phyloP scores from a whole-genome alignment of 1,140 invertebrate species.

The Calycopis cecrops region DNA sequence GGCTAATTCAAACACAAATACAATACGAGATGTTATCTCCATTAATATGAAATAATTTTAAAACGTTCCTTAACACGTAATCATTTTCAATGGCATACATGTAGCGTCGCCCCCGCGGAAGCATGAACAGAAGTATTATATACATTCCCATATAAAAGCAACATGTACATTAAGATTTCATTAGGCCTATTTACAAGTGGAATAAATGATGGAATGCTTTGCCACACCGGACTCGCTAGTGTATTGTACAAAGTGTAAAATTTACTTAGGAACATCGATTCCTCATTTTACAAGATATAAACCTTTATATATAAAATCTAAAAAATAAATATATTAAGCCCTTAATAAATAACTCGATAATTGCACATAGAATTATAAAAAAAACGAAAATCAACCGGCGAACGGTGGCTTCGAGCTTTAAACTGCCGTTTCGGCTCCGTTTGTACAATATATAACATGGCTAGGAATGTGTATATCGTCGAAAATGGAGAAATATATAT shows the following conservation, averaged over 20 bases:
- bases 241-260: conserved; percentile 57
- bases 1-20: conserved; percentile 72
- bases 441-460: conserved; percentile 33
- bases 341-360: conserved; percentile 69
- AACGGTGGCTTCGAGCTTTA: conserved; percentile 17
- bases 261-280: conserved; percentile 67
- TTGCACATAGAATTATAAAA: conserved; percentile 65
- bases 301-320: conserved; percentile 46
- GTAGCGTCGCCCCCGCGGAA: conserved; percentile 35
- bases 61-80: conserved; percentile 59
- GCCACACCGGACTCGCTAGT: conserved; percentile 47
- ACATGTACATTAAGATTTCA: conserved; percentile 62
- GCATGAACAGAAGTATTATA: conserved; percentile 50
- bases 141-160: conserved; percentile 66
- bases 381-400: conserved; percentile 54
- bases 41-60: conserved; percentile 58
- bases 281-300: conserved; percentile 33
- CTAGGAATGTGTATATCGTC: conserved; percentile 65
- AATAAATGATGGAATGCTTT: conserved; percentile 72
- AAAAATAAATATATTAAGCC: conserved; percentile 71
- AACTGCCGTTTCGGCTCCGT: neutral
- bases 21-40: conserved; percentile 74
- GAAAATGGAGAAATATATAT: conserved; percentile 36
- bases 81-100: conserved; percentile 47
- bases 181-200: conserved; percentile 74